Evolutionary conservation across 2,888 invertebrate species (phyloP), one percentile per base, ranked within the genome.

Genomic region (Parelbella ahira): DNA sequence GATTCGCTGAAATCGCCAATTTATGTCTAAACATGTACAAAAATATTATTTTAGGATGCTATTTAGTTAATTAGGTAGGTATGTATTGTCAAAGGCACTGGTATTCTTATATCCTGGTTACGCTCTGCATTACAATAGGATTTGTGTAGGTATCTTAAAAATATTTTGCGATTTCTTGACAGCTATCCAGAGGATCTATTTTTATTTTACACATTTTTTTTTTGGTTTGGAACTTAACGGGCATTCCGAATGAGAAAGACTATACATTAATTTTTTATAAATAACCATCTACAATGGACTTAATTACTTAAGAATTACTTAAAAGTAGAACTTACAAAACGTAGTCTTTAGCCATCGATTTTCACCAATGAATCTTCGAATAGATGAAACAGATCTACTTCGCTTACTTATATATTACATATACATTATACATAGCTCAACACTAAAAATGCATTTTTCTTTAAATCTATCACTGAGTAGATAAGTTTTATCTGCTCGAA

Each of bases 1-100:
- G 61, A 51, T 33, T 41, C 1, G 59, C 59, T 68, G 69, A 74
- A 77, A 73, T 73, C 63, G 69, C 58, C 59, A 49, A 68, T 70
- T 66, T 65, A 34, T 19, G 58, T 56, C 69, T 74, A 75, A 56
- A 82, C 72, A 68, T 75, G 74, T 86, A 86, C 72, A 84, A 86
- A 86, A 86, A 86, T 84, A 87, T 83, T 62, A 30, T 11, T 21
- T 15, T 15, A 15, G 15, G 4, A 15, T 15, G 15, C 15, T 15
- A 15, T 15, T 4, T 72, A n/a, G 15, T 15, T n/a, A 69, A 75
- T 58, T 36, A 77, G 68, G 78, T 80, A 83, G 81, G 86, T 87
- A 84, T 86, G 84, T 83, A 77, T 83, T 75, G 77, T 79, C 67
- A 67, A 87, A 87, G 87, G 87, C 87, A 86, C 87, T 87, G 86